Percentiles rank a stretch among this genome's conserved stretches.
phyloP scores from a whole-genome alignment of 2,888 invertebrate species.

The Dromius quadrimaculatus region DNA sequence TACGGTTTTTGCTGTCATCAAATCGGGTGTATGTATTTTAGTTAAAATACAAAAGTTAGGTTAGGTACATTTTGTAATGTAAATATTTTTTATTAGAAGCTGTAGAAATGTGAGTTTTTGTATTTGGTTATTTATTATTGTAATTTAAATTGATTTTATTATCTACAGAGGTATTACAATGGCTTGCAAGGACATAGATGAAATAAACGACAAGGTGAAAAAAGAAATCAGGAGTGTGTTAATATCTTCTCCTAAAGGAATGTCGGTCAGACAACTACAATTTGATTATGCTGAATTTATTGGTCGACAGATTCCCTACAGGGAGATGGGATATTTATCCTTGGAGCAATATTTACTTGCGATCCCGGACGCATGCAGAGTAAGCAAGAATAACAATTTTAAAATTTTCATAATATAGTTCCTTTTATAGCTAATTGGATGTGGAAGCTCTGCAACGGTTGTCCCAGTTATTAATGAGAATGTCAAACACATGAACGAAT shows the following conservation, averaged over 20 bases:
- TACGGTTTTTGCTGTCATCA: no score
- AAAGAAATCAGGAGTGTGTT: constrained; percentile 58
- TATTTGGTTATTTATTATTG: neutral
- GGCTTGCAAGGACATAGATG: constrained; percentile 5
- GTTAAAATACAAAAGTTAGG: no score
- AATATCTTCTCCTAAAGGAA: constrained; percentile 57
- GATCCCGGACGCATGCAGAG: constrained; percentile 40
- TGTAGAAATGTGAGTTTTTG: neutral
- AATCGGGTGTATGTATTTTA: no score
- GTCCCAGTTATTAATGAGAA: constrained; percentile 57
- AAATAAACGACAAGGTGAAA: constrained; percentile 54
- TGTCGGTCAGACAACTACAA: constrained; percentile 56
- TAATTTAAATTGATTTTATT: neutral
- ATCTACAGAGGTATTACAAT: neutral
- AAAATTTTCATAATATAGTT: neutral
- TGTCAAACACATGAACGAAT: constrained; percentile 60
- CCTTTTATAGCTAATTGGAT: constrained; percentile 57
- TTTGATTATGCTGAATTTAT: constrained; percentile 58
- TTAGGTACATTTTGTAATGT: constrained; percentile 7
- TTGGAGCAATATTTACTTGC: constrained; percentile 29
- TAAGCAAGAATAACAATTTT: constrained; percentile 2
- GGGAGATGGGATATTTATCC: constrained; percentile 12
- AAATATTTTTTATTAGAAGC: constrained; percentile 8
- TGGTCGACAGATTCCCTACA: constrained; percentile 54
- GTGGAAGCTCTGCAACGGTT: constrained; percentile 57